These are phyloP conservation scores for Apostichopus leukothele DNA, from an alignment of 53 echinoderm and acorn worm species.

Conservation along the genomic window DNA sequence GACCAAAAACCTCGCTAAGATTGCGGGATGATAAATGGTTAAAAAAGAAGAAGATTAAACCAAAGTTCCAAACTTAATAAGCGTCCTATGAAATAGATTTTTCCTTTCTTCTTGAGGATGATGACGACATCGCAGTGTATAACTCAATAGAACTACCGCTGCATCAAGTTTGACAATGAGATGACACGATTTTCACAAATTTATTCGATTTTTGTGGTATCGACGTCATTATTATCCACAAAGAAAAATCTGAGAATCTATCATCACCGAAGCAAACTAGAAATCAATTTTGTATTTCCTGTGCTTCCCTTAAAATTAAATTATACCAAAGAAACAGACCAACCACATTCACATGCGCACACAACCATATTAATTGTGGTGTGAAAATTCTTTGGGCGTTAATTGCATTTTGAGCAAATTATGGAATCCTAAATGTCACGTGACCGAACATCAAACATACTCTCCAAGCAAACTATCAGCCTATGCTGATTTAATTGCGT, in stretches of 20 bases:
- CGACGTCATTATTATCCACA: slow-evolving; percentile 20
- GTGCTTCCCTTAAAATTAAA: slow-evolving; percentile 22
- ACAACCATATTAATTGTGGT: slow-evolving; percentile 1
- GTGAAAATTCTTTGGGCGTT: slow-evolving; percentile 18
- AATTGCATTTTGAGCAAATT: slow-evolving; percentile 40
- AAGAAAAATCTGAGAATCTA: not conserved
- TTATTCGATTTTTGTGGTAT: slow-evolving; percentile 9
- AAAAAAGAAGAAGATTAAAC: too few species aligned
- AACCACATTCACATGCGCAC: slow-evolving; percentile 22
- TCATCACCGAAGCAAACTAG: slow-evolving; percentile 21
- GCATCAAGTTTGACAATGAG: not conserved
- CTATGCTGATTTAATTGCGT: slow-evolving; percentile 6
- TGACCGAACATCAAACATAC: slow-evolving; percentile 42
- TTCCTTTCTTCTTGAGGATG: too few species aligned
- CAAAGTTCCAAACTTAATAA: too few species aligned
- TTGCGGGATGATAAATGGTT: too few species aligned
- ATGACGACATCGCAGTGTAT: too few species aligned
- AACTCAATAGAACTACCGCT: not conserved
- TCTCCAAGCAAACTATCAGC: slow-evolving; percentile 15
- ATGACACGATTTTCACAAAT: slow-evolving; percentile 7
- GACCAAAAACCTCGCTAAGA: too few species aligned
- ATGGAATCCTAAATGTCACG: slow-evolving; percentile 41
- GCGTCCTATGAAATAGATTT: too few species aligned
- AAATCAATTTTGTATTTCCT: slow-evolving; percentile 30
- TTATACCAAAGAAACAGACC: slow-evolving; percentile 32